Evolutionary conservation across 2,888 invertebrate genomes (phyloP), one percentile per base, ranked within the genome.

Genomic region (Galerucella nymphaeae): DNA sequence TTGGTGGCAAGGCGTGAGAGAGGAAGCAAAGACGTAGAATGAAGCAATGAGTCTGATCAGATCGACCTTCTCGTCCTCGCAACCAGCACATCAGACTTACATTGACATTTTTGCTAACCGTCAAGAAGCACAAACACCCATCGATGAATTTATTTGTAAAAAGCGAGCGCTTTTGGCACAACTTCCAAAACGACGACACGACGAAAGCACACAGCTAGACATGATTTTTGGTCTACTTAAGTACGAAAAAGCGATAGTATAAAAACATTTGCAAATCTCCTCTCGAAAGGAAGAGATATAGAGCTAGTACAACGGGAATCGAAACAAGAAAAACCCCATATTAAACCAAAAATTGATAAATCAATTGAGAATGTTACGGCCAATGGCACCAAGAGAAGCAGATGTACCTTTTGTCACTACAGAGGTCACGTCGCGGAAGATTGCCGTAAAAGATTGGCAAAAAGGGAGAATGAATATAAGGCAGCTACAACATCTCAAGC

Each of bases 171-270:
- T 78, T 13, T 50, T 79, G 5, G 70, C 75, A 41, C 71, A 74
- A 66, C 64, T 77, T 42, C 78, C 78, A 23, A 11, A 38, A 1
- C 67, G 71, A 41, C n/a, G 16, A n/a, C 73, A 76, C 48, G 73
- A 75, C 50, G 78, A 77, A 64, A 70, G 71, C n/a, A 77, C 72
- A 14, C 75, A 78, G 67, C 18, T 78, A 9, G 77, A 78, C 55
- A 50, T 77, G 48, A 67, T 78, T 9, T 78, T 77, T 30, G 38
- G 59, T 59, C 59, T 59, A 11, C 5, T 59, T 59, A 57, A 20
- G 8, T 57, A 57, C 18, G 23, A 6, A 14, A 59, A 59, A n/a
- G 23, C 23, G 23, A 23, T 23, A 23, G 23, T 3, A 23, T 23
- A 23, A 23, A 23, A 23, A 23, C 23, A 23, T 23, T 23, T 23